Base-by-base conservation (phyloP, 2,888 invertebrate species). In the Zygogramma bicolorata region DNA sequence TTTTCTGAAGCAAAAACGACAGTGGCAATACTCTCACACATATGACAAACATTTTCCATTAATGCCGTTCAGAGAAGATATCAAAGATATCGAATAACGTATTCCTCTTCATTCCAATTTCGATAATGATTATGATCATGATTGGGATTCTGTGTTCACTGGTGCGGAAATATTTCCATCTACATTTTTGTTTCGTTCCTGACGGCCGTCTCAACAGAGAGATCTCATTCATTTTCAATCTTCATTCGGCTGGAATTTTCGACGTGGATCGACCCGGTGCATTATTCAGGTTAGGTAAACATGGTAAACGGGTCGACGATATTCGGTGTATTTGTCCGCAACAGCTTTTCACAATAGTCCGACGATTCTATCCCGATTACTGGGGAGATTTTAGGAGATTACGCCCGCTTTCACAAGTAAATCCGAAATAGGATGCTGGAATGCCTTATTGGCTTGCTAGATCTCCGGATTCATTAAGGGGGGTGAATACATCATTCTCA, bases 281-380 rank as follows among this genome's bases (percentile, higher is more conserved):
- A 74, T 74, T 62, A 74, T 74, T 74, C 68, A 67, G 60, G 62
- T 60, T 68, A 60, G 46, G 65, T 70, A 68, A 74, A 70, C 70
- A 65, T 49, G 62, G 70, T 65, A 68, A 74, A 70, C 59, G 68
- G 70, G 62, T 34, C 59, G 74, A 65, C 67, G 63, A 65, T 68
- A 74, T 74, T 74, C 53, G 63, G 63, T 42, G 61, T 74, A 74
- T 74, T 74, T 74, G 70, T 70, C 74, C 74, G 53, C 68, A 65
- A 68, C 74, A 70, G 74, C 70, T 74, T 68, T 68, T 60, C 68
- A 68, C 70, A 74, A 74, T 74, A 59, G 74, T 68, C 70, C 66
- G 73, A 70, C 73, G 70, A 73, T 73, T 73, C 74, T 38, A 70
- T 74, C 70, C 53, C 70, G 70, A 73, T 73, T 73, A 73, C 73